Base-by-base conservation (phyloP, 2,888 invertebrate genomes). In the Omphaloscelis lunosa region DNA sequence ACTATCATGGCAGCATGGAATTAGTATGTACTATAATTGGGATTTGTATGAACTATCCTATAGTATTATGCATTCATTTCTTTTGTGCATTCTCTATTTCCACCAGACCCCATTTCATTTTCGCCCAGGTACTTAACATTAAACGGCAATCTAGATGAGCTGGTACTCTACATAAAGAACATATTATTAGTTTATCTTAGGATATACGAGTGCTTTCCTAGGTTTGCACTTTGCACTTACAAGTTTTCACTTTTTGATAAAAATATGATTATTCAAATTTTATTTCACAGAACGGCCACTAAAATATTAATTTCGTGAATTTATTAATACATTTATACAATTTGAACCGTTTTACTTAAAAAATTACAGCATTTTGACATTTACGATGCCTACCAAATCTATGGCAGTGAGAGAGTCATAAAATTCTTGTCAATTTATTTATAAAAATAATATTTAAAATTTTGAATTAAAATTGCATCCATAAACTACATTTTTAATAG, bases 401-500 rank as follows among this genome's bases (percentile, higher is more conserved):
- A 85, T 75, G 67, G 39, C 48, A 68, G 58, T 65, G 66, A 17
- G 59, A 76, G 15, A 34, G 58, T 78, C 80, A 71, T 87, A 86
- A 88, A 87, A 79, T 72, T 39, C 51, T 59, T 41, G 66, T 59
- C 62, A 77, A 80, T 83, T 77, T 87, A 82, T 79, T 74, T 65
- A 74, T 61, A 72, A 69, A 79, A 70, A 62, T 63, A 56, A 56
- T 72, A 59, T 70, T 29, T 68, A n/a, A 34, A 45, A 27, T 71
- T 56, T 56, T 48, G 69, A 65, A 77, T 68, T 72, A 69, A 72
- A 63, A 72, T 71, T 83, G 65, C n/a, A 70, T 58, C 68, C 8
- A 83, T 86, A 87, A 87, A 87, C 58, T 82, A 59, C 53, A 79
- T 56, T 34, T 86, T 81, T 87, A 81, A 85, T 80, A 67, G 58